Evolutionary conservation across 2,797 vertebrate species (phyloP).

Genomic region (Iguana delicatissima): DNA sequence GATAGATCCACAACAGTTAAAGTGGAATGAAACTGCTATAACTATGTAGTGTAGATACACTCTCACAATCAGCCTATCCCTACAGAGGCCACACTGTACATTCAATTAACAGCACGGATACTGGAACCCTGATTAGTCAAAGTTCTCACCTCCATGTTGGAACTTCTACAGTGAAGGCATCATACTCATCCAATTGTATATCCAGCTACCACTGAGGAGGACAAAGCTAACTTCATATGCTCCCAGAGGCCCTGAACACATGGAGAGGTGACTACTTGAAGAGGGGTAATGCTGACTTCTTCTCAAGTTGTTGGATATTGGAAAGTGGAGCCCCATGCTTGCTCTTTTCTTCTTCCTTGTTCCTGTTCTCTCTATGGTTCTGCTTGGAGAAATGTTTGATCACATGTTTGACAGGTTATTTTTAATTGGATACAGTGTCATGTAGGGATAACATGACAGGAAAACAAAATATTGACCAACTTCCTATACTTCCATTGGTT

Average conservation of each 20-base stretch:
- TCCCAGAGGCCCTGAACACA: not conserved
- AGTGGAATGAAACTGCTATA: too few species aligned
- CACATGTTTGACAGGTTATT: not conserved
- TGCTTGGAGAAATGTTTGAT: not conserved
- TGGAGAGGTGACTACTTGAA: not conserved
- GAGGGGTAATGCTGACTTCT: not conserved
- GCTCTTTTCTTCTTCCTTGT: not conserved
- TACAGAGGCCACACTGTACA: too few species aligned
- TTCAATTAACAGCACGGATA: too few species aligned
- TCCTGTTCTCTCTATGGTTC: not conserved
- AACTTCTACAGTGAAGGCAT: not conserved
- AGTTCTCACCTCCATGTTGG: not conserved
- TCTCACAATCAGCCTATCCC: too few species aligned
- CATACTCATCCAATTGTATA: not conserved
- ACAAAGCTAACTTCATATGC: not conserved
- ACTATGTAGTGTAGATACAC: too few species aligned
- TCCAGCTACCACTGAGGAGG: not conserved
- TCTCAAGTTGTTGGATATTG: not conserved
- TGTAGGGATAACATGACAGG: not conserved
- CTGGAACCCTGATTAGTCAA: too few species aligned
- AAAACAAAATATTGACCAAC: not conserved
- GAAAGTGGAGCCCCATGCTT: not conserved
- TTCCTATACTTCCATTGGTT: not conserved
- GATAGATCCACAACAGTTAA: too few species aligned
- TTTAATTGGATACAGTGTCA: not conserved